Evolutionary conservation across 2,888 invertebrate species (phyloP), one percentile per base, ranked within the genome.

Genomic region (Ernsta delagoae): DNA sequence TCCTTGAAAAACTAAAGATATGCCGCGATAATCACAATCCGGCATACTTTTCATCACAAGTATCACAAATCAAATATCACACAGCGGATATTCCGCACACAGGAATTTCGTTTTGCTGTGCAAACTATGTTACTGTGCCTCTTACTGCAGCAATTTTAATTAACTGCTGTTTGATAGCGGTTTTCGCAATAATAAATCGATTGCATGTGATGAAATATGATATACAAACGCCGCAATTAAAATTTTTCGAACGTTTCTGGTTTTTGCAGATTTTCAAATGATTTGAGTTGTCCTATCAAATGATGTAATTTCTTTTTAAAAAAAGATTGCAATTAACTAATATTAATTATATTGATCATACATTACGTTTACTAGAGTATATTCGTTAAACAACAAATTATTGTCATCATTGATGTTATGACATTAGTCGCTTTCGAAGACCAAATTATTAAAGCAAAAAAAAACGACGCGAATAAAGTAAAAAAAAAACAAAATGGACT

Each of bases 221-320:
- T 59, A 50, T 43, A 43, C 66, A 31, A 66, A 66, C 59, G 59
- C 41, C 11, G 53, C 34, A 43, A 60, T 43, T 53, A 60, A 53
- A 36, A 50, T 62, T 39, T 39, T 11, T 53, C 41, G 31, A 66
- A 9, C 34, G 50, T 16, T 60, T 54, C 43, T 16, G 53, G 16
- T 45, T 45, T 5, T 45, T 24, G 24, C 24, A 24, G 24, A 3
- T 24, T 24, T 24, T 24, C 24, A 24, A n/a, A n/a, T n/a, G n/a
- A 24, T 24, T 24, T 24, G 24, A 24, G 24, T 24, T 24, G 24
- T 3, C 24, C 24, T 24, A 1, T 24, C 24, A 24, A 24, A 24
- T n/a, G n/a, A n/a, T n/a, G n/a, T n/a, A n/a, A n/a, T n/a, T n/a
- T n/a, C n/a, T n/a, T n/a, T n/a, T n/a, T n/a, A n/a, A n/a, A n/a